Evolutionary conservation across 2,888 invertebrate genomes (phyloP), one percentile per base, ranked within the genome.

Genomic region (Galerucella calmariensis): DNA sequence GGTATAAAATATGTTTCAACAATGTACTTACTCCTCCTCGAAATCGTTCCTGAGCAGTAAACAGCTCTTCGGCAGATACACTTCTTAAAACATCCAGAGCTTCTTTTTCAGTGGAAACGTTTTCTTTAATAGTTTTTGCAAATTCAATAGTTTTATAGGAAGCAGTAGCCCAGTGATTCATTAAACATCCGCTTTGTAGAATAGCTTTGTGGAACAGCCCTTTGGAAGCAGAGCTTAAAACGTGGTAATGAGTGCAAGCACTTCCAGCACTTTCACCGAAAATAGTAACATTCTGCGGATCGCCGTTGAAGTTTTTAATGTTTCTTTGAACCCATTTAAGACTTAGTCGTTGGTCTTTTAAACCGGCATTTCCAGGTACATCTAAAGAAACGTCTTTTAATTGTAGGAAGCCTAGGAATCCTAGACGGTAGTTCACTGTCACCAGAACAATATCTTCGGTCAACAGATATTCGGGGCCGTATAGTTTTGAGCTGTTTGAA

Each of bases 341-440:
- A 0, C 89, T 90, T 79, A 89, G 77, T 1, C 88, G 85, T 83
- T 89, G 88, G 81, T 90, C 90, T 83, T 90, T 90, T 0, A 90
- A 83, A 1, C 89, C 90, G 0, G 89, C 89, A 82, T 90, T 90
- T 2, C 90, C 90, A 0, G 89, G 89, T 67, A 90, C 86, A 67
- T 87, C 86, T n/a, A 90, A 81, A 4, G 86, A 82, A 9, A 85
- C 81, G 77, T 90, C 89, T 66, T 88, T 84, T 0, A 90, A 82
- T 53, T 87, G 87, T 41, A 90, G 83, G 73, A 90, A 90, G n/a
- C 89, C 89, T 87, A 75, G 72, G 78, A 88, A 81, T 35, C 89
- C 90, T 48, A 90, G 77, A 0, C 90, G 87, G 79, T 90, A 90
- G 74, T 88, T 88, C 1, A 89, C 81, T 0, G 88, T 84, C 1